These are phyloP conservation scores for Plemyria rubiginata DNA, from an alignment of 2,888 invertebrate genomes.

Conservation along the genomic window DNA sequence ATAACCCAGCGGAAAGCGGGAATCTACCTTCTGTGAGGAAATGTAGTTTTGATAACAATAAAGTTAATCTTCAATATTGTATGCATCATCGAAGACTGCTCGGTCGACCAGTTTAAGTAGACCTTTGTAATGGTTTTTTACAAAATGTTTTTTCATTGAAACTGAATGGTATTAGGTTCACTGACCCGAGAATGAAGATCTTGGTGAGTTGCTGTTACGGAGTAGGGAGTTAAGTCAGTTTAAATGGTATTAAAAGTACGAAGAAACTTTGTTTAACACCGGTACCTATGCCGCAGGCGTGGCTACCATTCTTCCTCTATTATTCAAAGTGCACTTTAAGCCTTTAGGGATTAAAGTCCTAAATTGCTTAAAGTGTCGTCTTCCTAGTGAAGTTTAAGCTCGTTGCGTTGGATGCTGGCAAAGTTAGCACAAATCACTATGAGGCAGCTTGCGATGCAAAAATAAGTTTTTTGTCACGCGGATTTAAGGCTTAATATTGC, in stretches of 20 bases:
- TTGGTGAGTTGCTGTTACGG: neutral
- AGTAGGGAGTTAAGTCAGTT: neutral
- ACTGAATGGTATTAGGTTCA: neutral
- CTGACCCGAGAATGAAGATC: neutral
- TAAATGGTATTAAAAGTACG: constrained; percentile 4
- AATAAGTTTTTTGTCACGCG: neutral
- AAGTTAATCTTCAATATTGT: constrained; percentile 15
- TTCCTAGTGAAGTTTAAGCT: constrained; percentile 10
- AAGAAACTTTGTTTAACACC: constrained; percentile 13
- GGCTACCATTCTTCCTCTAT: constrained; percentile 1
- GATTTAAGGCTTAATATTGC: constrained; percentile 1
- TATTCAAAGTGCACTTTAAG: constrained; percentile 5
- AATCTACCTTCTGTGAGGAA: constrained; percentile 5
- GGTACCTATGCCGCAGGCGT: constrained; percentile 11
- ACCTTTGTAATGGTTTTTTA: constrained; percentile 3
- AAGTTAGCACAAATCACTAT: neutral
- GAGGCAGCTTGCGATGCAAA: neutral
- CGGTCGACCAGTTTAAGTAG: constrained; percentile 3
- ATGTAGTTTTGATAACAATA: constrained; percentile 22
- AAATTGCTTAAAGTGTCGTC: constrained; percentile 17
- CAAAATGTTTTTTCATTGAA: constrained; percentile 1
- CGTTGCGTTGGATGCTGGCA: constrained; percentile 4
- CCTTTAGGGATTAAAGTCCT: constrained; percentile 25
- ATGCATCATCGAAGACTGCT: constrained; percentile 13
- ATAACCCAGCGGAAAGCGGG: neutral